Percentiles rank a stretch among this genome's conserved stretches.
Evolutionary conservation across 2,113 vertebrate species (phyloP).

Genomic region (Dryoscopus gambensis): DNA sequence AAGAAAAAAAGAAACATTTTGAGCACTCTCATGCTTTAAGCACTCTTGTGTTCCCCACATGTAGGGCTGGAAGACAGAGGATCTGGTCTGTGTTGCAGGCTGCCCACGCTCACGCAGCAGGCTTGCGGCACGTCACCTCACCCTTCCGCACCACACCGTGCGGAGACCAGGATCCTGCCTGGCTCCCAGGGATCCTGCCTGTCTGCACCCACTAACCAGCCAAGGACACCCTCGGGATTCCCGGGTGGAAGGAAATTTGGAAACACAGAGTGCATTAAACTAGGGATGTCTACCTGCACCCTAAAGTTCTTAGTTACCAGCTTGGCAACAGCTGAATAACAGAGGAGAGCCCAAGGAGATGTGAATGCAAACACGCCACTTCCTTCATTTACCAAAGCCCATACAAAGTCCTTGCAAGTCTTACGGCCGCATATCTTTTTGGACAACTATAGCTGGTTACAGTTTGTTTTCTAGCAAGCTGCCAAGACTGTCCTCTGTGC

Average conservation of each 20-base stretch:
- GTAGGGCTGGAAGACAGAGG: slow-evolving; percentile 2
- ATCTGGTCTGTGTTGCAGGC: not conserved
- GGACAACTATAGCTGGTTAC: not conserved
- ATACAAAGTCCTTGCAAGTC: not conserved
- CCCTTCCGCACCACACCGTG: not conserved
- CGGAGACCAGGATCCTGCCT: fast-evolving
- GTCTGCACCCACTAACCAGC: not conserved
- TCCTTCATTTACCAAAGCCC: not conserved
- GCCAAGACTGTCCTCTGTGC: not conserved
- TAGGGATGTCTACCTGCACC: not conserved
- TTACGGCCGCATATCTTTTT: not conserved
- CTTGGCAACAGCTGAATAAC: not conserved
- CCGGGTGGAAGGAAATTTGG: not conserved
- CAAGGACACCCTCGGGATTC: not conserved
- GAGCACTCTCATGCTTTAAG: not conserved
- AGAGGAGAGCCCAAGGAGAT: not conserved
- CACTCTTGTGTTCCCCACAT: not conserved
- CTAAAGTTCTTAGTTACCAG: not conserved
- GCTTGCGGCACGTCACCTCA: not conserved
- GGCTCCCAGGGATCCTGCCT: not conserved
- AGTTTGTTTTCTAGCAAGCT: not conserved
- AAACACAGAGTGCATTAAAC: not conserved
- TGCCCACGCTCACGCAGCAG: not conserved
- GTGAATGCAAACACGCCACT: not conserved
- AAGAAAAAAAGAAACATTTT: not conserved